Evolutionary conservation across 2,888 invertebrate species (phyloP), one percentile per base, ranked within the genome.

Genomic region (Leptura quadrifasciata): DNA sequence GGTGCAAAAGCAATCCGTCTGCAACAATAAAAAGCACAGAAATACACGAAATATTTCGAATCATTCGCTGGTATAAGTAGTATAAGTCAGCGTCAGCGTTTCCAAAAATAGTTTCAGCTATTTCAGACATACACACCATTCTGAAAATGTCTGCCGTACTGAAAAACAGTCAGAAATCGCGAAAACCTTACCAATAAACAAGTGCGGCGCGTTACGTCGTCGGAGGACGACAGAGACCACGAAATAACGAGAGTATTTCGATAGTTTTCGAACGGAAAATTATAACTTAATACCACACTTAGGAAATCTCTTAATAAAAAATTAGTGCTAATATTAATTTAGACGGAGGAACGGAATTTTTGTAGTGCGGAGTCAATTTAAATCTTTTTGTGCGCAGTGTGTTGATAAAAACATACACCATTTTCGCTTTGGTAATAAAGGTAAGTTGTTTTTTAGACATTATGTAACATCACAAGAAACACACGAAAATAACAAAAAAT

Each of bases 91-190:
- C 80, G 79, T 80, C 81, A 79, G 74, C 74, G 67, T 39, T 65
- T 79, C 80, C 80, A 74, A 77, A 84, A 84, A 84, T 84, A 84
- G 80, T 79, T 76, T 64, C 78, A 81, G 84, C 84, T 85, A 85
- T 85, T 85, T 85, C 82, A 58, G 80, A 82, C 81, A 80, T 78
- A 77, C 79, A 80, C 81, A 81, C 80, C 81, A 79, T 80, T 83
- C 82, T 82, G 80, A 80, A 82, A 82, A 83, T 80, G 82, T 83
- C 81, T 78, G 80, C 77, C 73, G 77, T 55, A 70, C 79, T 77
- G 79, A 79, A 80, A 80, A 79, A 74, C 75, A 63, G 72, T 75
- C 72, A 75, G 72, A 77, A 79, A 79, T 81, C 82, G 82, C 81
- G 79, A 81, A 80, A 79, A 74, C 64, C 61, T 20, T 58, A 31